Conservation (phyloP, 2,888 invertebrate species). For the Nomada flava region DNA sequence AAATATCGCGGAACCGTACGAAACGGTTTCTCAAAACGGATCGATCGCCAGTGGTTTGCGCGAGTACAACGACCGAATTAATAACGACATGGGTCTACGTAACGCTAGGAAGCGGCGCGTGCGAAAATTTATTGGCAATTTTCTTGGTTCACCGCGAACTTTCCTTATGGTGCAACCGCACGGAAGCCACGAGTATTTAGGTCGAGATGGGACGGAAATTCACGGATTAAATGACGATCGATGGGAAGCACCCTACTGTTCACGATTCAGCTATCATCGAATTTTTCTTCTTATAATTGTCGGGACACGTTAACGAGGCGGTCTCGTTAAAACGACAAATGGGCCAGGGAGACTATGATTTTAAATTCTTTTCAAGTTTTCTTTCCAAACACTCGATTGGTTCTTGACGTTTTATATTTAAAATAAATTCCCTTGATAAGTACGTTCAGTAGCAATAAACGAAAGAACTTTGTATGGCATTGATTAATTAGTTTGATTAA, state of each 20-base stretch:
- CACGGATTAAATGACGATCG: constrained; percentile 17
- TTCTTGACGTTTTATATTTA: no score
- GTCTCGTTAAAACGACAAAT: neutral
- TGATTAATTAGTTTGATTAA: no score
- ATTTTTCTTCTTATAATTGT: neutral
- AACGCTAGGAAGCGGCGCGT: constrained; percentile 50
- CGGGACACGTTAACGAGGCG: neutral
- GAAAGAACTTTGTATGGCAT: no score
- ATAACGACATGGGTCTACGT: constrained; percentile 40
- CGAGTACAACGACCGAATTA: constrained; percentile 57
- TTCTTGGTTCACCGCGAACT: constrained; percentile 43
- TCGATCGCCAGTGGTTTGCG: constrained; percentile 30
- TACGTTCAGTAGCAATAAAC: no score
- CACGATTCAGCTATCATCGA: neutral
- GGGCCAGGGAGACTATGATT: no score
- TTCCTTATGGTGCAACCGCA: constrained; percentile 48
- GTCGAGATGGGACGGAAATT: constrained; percentile 49
- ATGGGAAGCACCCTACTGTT: neutral
- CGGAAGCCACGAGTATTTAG: constrained; percentile 38
- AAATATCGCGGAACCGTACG: neutral
- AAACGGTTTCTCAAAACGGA: constrained; percentile 28
- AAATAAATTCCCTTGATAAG: no score
- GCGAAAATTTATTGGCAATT: constrained; percentile 58
- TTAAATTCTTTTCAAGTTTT: no score
- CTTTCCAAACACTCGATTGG: no score